Evolutionary conservation across 1,140 invertebrate genomes (phyloP).

Genomic region (Tetragonula clypearis): DNA sequence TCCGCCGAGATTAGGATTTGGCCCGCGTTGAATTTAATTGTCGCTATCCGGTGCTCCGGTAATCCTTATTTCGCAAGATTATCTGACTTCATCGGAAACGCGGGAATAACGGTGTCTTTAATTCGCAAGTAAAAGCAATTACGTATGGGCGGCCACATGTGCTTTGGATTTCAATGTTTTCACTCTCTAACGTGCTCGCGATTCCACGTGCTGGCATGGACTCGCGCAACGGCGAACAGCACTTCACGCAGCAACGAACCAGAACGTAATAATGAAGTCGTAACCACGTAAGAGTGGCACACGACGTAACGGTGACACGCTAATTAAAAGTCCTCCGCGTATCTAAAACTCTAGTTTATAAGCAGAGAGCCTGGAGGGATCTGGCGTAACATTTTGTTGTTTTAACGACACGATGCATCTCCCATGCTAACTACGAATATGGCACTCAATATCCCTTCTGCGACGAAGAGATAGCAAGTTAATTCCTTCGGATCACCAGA

Average conservation of each 20-base stretch:
- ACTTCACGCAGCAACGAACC: constrained; percentile 25
- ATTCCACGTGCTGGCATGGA: not conserved
- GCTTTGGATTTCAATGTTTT: constrained; percentile 26
- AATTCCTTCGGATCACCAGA: constrained; percentile 41
- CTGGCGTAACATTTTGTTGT: constrained; percentile 34
- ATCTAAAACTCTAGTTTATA: constrained; percentile 34
- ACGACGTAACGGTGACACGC: constrained; percentile 41
- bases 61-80: not conserved
- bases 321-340: constrained; percentile 44
- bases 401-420: constrained; percentile 36
- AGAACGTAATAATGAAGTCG: constrained; percentile 50
- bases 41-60: not conserved
- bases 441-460: constrained; percentile 58
- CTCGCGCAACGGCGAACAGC: constrained; percentile 1
- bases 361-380: not conserved
- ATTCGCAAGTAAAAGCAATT: not conserved
- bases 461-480: not conserved
- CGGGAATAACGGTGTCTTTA: not conserved
- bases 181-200: not conserved
- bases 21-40: constrained; percentile 47
- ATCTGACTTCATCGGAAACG: constrained; percentile 6
- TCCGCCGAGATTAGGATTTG: constrained; percentile 59
- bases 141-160: not conserved
- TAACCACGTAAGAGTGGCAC: constrained; percentile 31
- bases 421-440: constrained; percentile 29